phyloP scores from a whole-genome alignment of 2,888 invertebrate genomes.

The Abscondita cerata region DNA sequence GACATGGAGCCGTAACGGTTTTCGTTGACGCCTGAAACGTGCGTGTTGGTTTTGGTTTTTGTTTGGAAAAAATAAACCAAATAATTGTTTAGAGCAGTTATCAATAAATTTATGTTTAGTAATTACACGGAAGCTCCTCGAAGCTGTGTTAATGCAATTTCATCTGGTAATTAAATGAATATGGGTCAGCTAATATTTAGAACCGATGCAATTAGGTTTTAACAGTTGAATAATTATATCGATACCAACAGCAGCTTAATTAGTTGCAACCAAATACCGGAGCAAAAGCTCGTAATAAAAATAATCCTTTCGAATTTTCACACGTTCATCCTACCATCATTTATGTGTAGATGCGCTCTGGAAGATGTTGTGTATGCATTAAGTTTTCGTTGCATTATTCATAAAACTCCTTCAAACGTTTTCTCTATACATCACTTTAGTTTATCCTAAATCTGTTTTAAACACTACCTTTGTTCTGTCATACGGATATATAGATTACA shows the following conservation, averaged over 20 bases:
- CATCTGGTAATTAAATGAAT: slow-evolving; percentile 24
- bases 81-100: background rate
- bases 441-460: slow-evolving; percentile 24
- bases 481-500: no score
- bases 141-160: slow-evolving; percentile 16
- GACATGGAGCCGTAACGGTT: no score
- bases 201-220: slow-evolving; percentile 23
- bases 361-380: slow-evolving; percentile 27
- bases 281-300: slow-evolving; percentile 5
- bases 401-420: slow-evolving; percentile 24
- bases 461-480: slow-evolving; percentile 10
- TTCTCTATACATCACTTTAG: slow-evolving; percentile 23
- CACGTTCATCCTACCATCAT: slow-evolving; percentile 9
- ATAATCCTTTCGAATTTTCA: slow-evolving; percentile 15
- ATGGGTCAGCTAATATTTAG: slow-evolving; percentile 25
- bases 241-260: slow-evolving; percentile 12
- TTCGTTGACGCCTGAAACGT: background rate
- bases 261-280: background rate
- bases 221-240: slow-evolving; percentile 29
- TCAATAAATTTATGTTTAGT: slow-evolving; percentile 12
- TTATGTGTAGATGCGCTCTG: slow-evolving; percentile 14
- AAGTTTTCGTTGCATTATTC: slow-evolving; percentile 29
- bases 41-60: no score
- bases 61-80: background rate
- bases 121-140: slow-evolving; percentile 14